These are phyloP conservation scores for Pelosia muscerda DNA, from an alignment of 2,888 invertebrate genomes.

Conservation along the genomic window DNA sequence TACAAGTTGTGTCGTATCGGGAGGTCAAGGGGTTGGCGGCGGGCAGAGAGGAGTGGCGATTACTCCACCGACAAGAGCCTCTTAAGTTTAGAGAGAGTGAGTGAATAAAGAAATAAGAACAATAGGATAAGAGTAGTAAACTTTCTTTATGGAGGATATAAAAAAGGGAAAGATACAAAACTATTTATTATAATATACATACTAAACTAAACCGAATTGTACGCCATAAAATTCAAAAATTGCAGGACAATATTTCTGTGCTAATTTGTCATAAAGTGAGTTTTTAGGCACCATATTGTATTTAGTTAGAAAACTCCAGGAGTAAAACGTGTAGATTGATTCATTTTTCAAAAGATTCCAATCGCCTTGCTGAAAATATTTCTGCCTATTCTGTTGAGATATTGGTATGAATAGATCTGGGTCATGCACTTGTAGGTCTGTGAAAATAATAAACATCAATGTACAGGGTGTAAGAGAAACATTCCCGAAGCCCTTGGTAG, in stretches of 20 bases:
- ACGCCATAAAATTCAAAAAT: conserved; percentile 1
- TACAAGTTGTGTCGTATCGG: too few species aligned
- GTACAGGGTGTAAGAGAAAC: too few species aligned
- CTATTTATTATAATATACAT: too few species aligned
- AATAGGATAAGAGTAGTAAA: too few species aligned
- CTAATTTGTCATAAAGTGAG: conserved; percentile 10
- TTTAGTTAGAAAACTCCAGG: conserved; percentile 8
- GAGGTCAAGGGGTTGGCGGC: too few species aligned
- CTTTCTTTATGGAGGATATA: too few species aligned
- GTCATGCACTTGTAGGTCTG: conserved; percentile 13
- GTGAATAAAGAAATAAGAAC: too few species aligned
- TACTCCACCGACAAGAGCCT: too few species aligned
- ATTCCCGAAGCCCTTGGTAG: too few species aligned
- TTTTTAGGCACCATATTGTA: conserved; percentile 7
- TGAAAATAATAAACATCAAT: not conserved
- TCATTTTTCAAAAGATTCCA: conserved; percentile 3
- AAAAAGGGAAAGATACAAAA: too few species aligned
- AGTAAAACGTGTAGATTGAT: conserved; percentile 3
- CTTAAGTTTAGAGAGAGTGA: too few species aligned
- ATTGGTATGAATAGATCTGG: conserved; percentile 10
- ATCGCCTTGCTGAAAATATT: conserved; percentile 4
- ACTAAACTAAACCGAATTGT: conserved; percentile 8
- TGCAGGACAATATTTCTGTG: conserved; percentile 2
- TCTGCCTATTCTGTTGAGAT: not conserved
- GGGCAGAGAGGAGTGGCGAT: too few species aligned